These are phyloP conservation scores for Upupa epops DNA, from an alignment of 2,113 vertebrate genomes.

Conservation along the genomic window DNA sequence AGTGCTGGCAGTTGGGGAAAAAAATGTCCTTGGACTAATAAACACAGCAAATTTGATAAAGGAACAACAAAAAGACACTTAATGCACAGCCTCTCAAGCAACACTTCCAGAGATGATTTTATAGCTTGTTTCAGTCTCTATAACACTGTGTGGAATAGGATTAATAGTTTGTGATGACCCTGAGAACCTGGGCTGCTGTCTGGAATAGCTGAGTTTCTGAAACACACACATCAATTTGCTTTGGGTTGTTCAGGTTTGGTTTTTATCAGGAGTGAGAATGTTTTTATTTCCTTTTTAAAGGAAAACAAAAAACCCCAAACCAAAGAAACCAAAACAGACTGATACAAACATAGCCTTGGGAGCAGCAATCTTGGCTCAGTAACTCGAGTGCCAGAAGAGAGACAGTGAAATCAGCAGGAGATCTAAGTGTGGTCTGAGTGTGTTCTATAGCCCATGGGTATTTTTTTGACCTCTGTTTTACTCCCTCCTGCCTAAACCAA, in stretches of 20 bases:
- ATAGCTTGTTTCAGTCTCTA: neutral
- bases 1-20: neutral
- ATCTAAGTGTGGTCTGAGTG: neutral
- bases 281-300: no score
- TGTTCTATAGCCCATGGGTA: neutral
- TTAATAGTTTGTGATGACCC: neutral
- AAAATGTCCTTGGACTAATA: slow-evolving; percentile 17
- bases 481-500: neutral
- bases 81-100: neutral
- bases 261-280: rapidly evolving
- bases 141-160: neutral
- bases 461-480: neutral
- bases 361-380: neutral
- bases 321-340: neutral
- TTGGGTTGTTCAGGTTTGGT: neutral
- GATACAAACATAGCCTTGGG: neutral
- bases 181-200: neutral
- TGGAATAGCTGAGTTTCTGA: neutral
- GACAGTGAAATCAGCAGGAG: neutral
- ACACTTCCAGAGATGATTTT: neutral
- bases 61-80: neutral
- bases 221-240: neutral
- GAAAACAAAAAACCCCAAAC: no score
- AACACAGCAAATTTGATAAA: neutral
- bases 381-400: neutral